These are phyloP conservation scores for Periophthalmus modestus DNA, from an alignment of 2,113 vertebrate genomes.

Conservation along the genomic window DNA sequence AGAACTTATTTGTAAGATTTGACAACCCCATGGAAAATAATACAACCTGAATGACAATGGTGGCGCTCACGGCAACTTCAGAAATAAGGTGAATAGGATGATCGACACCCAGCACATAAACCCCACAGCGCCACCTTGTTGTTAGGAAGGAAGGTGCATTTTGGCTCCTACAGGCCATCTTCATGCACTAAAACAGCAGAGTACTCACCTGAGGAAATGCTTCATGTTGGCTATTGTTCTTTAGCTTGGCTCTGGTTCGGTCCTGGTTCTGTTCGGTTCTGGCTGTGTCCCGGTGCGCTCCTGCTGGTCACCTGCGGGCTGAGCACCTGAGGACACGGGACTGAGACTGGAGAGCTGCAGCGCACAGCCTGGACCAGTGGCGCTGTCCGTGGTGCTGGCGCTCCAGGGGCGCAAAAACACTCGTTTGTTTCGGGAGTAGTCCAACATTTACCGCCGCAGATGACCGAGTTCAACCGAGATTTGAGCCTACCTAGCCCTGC, in stretches of 20 bases:
- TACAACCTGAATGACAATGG: no score
- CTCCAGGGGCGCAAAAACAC: conserved; percentile 20
- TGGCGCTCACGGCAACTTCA: no score
- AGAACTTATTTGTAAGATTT: no score
- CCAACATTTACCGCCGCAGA: not conserved
- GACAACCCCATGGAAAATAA: no score
- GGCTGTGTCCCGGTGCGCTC: not conserved
- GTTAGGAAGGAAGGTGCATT: no score
- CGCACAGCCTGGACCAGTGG: not conserved
- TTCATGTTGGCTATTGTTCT: conserved; percentile 71
- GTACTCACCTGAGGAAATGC: conserved; percentile 77
- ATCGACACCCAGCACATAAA: no score
- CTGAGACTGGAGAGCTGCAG: not conserved
- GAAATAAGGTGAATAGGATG: no score
- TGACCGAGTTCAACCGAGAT: fast-evolving
- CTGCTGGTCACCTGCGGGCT: conserved; percentile 34
- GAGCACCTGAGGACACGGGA: not conserved
- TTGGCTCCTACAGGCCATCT: no score
- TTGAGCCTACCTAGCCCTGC: not conserved
- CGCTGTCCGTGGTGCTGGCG: conserved; percentile 54
- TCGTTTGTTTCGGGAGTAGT: not conserved
- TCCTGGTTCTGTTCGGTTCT: no score
- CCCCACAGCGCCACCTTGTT: no score
- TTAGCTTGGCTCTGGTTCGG: not conserved
- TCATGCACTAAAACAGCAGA: no score